phyloP scores from a whole-genome alignment of 2,797 vertebrate species.

The Labeo calbasu region DNA sequence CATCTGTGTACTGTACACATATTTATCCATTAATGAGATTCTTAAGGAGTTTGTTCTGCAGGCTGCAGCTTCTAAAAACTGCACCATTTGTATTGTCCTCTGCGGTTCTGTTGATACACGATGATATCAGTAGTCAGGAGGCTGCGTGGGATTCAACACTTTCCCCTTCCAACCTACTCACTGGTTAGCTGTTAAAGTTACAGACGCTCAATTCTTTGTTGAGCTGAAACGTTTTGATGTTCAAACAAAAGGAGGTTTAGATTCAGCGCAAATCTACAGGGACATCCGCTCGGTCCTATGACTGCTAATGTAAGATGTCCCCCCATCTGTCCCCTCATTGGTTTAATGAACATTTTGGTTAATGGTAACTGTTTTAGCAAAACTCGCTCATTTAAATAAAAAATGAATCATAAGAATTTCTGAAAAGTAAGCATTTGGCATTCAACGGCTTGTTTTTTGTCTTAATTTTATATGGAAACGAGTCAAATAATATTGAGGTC shows the following conservation, averaged over 20 bases:
- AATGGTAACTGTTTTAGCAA: background rate
- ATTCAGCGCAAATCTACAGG: slow-evolving; percentile 26
- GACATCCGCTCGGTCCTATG: slow-evolving; percentile 4
- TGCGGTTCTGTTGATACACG: slow-evolving; percentile 53
- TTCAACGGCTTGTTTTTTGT: background rate
- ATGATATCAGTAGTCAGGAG: slow-evolving; percentile 64
- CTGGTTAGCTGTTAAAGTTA: slow-evolving; percentile 63
- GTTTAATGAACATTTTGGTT: background rate
- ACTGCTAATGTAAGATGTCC: slow-evolving; percentile 38
- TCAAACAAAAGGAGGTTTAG: slow-evolving; percentile 38
- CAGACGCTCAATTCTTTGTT: slow-evolving; percentile 59
- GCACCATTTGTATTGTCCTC: slow-evolving; percentile 57
- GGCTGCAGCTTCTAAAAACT: slow-evolving; percentile 45
- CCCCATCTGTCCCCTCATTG: background rate
- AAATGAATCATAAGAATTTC: too few species aligned
- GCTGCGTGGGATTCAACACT: slow-evolving; percentile 66
- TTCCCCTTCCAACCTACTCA: slow-evolving; percentile 62
- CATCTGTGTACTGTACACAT: background rate
- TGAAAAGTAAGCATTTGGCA: background rate
- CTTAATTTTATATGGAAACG: background rate
- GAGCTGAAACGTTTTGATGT: slow-evolving; percentile 53
- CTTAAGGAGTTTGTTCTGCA: slow-evolving; percentile 24
- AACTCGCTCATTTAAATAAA: background rate
- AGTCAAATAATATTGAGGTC: background rate
- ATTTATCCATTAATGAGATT: slow-evolving; percentile 20